Conservation (phyloP, 2,888 invertebrate genomes). For the Odontothrips loti region DNA sequence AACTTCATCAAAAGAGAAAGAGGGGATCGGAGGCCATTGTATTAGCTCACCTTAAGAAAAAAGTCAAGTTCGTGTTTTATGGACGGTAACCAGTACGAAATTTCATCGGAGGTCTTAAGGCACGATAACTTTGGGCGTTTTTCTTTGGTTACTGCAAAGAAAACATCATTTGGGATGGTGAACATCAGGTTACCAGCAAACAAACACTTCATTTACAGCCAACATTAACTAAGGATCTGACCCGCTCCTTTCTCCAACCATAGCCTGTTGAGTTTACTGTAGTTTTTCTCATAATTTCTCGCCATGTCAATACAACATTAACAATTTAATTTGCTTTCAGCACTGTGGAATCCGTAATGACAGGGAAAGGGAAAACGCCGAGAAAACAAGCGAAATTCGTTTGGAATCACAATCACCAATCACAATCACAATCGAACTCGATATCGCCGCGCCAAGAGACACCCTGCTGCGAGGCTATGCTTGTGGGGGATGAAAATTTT, state of each 20-base stretch:
- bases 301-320: neutral
- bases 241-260: neutral
- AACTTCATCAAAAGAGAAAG: too few species aligned
- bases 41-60: neutral
- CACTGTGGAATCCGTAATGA: too few species aligned
- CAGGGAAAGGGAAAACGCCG: too few species aligned
- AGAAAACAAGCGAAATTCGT: too few species aligned
- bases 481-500: too few species aligned
- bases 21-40: neutral
- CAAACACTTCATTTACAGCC: too few species aligned
- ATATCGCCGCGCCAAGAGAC: too few species aligned
- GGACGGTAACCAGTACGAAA: neutral
- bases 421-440: too few species aligned
- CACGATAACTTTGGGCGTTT: neutral
- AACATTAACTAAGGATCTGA: neutral
- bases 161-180: neutral
- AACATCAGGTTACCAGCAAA: too few species aligned
- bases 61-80: neutral
- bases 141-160: neutral
- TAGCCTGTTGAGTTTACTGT: neutral
- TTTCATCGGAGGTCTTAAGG: neutral
- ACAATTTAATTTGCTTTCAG: too few species aligned
- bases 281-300: conserved; percentile 1
- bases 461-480: too few species aligned
- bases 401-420: too few species aligned